Percentiles rank a stretch among this genome's conserved stretches.
Conservation (phyloP, 1,140 invertebrate genomes). For the Saccostrea echinata region DNA sequence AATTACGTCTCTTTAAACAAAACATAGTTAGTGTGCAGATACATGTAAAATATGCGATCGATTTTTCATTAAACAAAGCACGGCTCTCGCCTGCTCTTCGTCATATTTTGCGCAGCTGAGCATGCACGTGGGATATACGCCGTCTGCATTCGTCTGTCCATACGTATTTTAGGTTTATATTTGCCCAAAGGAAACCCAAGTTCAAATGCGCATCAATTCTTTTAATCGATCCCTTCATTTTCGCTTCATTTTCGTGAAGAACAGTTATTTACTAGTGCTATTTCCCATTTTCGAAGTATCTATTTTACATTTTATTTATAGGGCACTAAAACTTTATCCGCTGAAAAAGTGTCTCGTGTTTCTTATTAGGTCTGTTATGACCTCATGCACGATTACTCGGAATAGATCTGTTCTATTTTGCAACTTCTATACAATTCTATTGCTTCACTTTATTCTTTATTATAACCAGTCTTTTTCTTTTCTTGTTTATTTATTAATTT, state of each 20-base stretch:
- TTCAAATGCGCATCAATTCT: not conserved
- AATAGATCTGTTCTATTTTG: too few relatives aligned
- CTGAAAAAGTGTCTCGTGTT: too few relatives aligned
- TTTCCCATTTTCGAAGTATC: too few relatives aligned
- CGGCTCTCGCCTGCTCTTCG: not conserved
- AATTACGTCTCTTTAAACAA: constrained; percentile 4
- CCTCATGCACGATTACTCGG: too few relatives aligned
- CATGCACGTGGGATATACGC: not conserved
- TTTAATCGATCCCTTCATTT: not conserved
- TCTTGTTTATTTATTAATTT: too few relatives aligned
- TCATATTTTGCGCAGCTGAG: not conserved
- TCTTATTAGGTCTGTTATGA: too few relatives aligned
- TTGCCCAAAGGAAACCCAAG: not conserved
- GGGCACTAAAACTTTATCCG: too few relatives aligned
- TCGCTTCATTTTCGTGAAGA: not conserved
- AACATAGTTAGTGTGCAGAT: not conserved
- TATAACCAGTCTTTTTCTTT: too few relatives aligned
- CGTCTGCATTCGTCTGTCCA: not conserved
- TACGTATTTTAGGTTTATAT: not conserved
- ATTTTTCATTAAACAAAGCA: not conserved
- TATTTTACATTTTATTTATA: too few relatives aligned
- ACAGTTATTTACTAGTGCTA: not conserved
- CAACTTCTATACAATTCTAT: too few relatives aligned
- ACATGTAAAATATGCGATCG: not conserved
- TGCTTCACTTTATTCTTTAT: too few relatives aligned